These are phyloP conservation scores for Phocides pigmalion DNA, from an alignment of 1,140 invertebrate species.

Conservation along the genomic window DNA sequence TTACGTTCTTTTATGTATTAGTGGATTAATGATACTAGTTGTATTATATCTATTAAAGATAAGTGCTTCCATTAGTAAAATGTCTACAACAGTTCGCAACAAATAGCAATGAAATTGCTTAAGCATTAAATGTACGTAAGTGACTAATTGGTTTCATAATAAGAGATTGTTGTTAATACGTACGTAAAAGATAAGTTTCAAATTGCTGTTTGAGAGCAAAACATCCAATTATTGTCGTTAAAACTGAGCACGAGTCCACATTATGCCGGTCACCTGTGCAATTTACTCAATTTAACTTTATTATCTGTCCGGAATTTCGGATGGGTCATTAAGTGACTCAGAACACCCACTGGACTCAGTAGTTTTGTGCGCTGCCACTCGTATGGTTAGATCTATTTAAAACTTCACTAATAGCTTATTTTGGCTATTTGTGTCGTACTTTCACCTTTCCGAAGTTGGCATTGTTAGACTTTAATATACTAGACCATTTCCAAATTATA, in stretches of 20 bases:
- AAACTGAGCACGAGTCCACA: slow-evolving; percentile 42
- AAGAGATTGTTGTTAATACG: slow-evolving; percentile 39
- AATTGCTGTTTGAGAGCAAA: slow-evolving; percentile 45
- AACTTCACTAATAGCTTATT: slow-evolving; percentile 28
- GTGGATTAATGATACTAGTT: slow-evolving; percentile 2
- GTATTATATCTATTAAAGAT: slow-evolving; percentile 25
- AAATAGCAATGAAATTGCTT: background rate
- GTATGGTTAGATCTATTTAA: slow-evolving; percentile 10
- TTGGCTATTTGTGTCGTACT: slow-evolving; percentile 3
- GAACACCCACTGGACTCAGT: slow-evolving; percentile 19
- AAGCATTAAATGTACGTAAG: slow-evolving; percentile 11
- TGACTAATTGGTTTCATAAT: slow-evolving; percentile 14
- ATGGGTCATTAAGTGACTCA: slow-evolving; percentile 50
- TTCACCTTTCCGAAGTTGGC: background rate
- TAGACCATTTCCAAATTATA: background rate
- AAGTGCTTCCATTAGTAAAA: slow-evolving; percentile 20
- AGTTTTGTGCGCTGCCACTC: slow-evolving; percentile 9
- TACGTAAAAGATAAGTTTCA: slow-evolving; percentile 44
- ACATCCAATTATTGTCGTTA: slow-evolving; percentile 42
- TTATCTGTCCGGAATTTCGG: slow-evolving; percentile 53
- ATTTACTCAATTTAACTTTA: slow-evolving; percentile 66
- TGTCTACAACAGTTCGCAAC: slow-evolving; percentile 32
- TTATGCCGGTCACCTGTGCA: slow-evolving; percentile 55
- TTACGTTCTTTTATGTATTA: slow-evolving; percentile 12
- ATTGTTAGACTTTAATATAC: slow-evolving; percentile 5